Percentiles rank a stretch among this genome's conserved stretches.
phyloP scores from a whole-genome alignment of 2,113 vertebrate species.

The Atherinomorus stipes region DNA sequence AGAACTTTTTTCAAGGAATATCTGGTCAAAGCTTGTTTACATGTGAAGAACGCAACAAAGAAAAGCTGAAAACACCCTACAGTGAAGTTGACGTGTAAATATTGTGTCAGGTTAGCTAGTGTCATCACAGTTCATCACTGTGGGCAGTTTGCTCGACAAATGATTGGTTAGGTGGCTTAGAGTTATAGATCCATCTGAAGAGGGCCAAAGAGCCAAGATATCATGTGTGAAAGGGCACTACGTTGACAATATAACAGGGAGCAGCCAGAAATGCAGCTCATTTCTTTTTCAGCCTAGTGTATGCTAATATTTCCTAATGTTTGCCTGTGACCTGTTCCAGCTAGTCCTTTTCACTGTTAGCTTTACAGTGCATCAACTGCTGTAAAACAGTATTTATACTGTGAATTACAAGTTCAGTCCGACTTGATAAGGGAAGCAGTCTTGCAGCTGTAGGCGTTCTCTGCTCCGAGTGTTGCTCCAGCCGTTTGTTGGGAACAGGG shows the following conservation, averaged over 20 bases:
- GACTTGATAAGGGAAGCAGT: slow-evolving; percentile 42
- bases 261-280: background rate
- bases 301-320: background rate
- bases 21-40: too few species aligned
- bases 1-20: too few species aligned
- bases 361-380: slow-evolving; percentile 12
- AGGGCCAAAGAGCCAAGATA: background rate
- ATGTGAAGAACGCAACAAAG: too few species aligned
- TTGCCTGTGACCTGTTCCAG: slow-evolving; percentile 3
- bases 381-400: slow-evolving; percentile 9
- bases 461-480: slow-evolving; percentile 22
- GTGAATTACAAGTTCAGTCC: too few species aligned
- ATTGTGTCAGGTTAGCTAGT: too few species aligned
- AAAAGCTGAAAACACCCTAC: too few species aligned
- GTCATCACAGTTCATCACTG: too few species aligned
- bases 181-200: too few species aligned
- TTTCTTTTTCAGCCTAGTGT: background rate
- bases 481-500: slow-evolving; percentile 17
- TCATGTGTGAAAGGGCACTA: slow-evolving; percentile 7
- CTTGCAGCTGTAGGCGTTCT: slow-evolving; percentile 19
- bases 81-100: too few species aligned
- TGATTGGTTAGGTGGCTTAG: too few species aligned
- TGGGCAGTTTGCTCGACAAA: too few species aligned
- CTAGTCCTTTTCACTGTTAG: slow-evolving; percentile 30
- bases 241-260: background rate